Evolutionary conservation across 2,888 invertebrate species (phyloP), one percentile per base, ranked within the genome.

Genomic region (Chymomyza procnemis): DNA sequence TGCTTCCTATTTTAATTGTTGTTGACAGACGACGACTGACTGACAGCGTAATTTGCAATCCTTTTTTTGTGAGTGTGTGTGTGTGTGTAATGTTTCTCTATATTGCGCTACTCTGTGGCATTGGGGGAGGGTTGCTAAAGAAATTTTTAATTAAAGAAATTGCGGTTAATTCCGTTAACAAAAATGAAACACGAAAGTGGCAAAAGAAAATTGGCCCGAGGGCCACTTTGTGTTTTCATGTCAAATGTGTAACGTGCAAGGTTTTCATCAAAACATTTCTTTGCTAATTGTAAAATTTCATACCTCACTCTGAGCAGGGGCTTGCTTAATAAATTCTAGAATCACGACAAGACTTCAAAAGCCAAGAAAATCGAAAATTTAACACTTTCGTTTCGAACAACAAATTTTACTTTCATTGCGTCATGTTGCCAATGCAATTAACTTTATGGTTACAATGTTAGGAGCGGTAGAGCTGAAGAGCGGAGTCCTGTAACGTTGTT

Each of bases 91-190:
- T 26, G 26, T 26, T 26, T 26, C 26, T 26, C 26, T 26, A 26
- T 26, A 26, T 26, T 26, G 26, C 8, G 26, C 26, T 26, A 18
- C 18, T 50, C 18, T 18, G 48, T 6, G n/a, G 48, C 48, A 18
- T n/a, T n/a, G n/a, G n/a, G n/a, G 55, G 64, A 26, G 26, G 64
- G 64, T 14, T 50, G 62, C 67, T 69, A 69, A 78, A 75, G 78
- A 73, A 82, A 83, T 78, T 88, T 82, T 89, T 88, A 89, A 89
- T 89, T 89, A 88, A 88, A 88, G 87, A 89, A 88, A 88, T 89
- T 88, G 88, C 84, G 82, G 87, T 79, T 88, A 89, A 89, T 88
- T 86, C 86, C 83, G 88, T 88, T 89, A 79, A 79, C 86, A 74
- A 16, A 50, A 50, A 41, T 41, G 34, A 41, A 41, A 12, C 9